These are phyloP conservation scores for Amphipoea lucens DNA, from an alignment of 2,888 invertebrate species.

Conservation along the genomic window DNA sequence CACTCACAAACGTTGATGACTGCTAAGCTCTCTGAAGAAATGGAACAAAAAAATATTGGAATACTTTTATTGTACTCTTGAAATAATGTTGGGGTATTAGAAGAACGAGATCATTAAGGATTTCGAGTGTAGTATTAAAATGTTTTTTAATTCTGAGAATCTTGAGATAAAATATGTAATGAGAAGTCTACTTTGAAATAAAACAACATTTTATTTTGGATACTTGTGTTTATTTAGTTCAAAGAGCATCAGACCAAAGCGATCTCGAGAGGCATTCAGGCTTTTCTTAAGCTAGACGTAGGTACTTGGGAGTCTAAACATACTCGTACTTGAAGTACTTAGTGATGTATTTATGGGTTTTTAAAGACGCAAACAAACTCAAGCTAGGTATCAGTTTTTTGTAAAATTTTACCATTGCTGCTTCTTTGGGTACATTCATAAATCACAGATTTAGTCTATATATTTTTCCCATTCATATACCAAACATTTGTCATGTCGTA, in stretches of 20 bases:
- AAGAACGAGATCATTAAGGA: conserved; percentile 57
- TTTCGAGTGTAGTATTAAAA: conserved; percentile 52
- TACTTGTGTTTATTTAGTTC: conserved; percentile 40
- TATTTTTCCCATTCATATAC: neutral
- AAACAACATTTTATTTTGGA: conserved; percentile 26
- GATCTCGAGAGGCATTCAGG: conserved; percentile 35
- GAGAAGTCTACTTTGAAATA: conserved; percentile 29
- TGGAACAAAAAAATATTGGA: conserved; percentile 66
- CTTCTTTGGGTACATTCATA: neutral
- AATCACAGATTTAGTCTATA: neutral
- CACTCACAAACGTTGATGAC: conserved; percentile 74
- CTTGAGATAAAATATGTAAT: conserved; percentile 28
- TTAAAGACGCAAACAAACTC: neutral
- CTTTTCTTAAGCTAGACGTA: conserved; percentile 33
- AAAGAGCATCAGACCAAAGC: conserved; percentile 23
- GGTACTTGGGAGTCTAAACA: conserved; percentile 26
- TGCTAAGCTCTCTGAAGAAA: conserved; percentile 69
- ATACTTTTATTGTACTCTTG: conserved; percentile 59
- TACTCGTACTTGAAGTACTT: conserved; percentile 3
- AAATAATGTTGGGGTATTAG: conserved; percentile 60
- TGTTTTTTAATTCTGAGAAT: conserved; percentile 27
- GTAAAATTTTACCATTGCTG: neutral
- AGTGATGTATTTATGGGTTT: conserved; percentile 15
- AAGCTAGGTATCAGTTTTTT: no score
- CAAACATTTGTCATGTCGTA: neutral